Evolutionary conservation across 2,888 invertebrate genomes (phyloP).

Genomic region (Altica lythri): DNA sequence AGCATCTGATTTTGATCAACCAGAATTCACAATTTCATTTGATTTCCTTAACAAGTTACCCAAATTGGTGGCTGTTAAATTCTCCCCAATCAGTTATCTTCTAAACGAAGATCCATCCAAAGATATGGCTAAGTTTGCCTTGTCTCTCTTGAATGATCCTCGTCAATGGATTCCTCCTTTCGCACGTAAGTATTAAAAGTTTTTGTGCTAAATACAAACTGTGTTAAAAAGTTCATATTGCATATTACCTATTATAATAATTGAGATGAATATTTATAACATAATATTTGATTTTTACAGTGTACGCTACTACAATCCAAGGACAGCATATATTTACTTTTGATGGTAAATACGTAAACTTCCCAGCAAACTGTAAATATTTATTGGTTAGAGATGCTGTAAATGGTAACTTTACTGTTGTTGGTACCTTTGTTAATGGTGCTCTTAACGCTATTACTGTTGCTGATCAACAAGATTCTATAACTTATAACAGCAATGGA

Average conservation of each 20-base stretch:
- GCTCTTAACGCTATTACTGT: conserved; percentile 69
- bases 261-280: not conserved
- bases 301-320: conserved; percentile 74
- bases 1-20: conserved; percentile 21
- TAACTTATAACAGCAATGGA: conserved; percentile 60
- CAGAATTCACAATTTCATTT: conserved; percentile 24
- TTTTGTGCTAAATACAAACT: not conserved
- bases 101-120: conserved; percentile 60
- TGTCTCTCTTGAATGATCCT: conserved; percentile 60
- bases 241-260: too few relatives aligned
- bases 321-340: conserved; percentile 88
- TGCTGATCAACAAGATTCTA: conserved; percentile 69
- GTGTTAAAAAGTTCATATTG: too few relatives aligned
- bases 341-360: conserved; percentile 79
- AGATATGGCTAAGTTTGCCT: conserved; percentile 60
- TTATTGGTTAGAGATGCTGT: conserved; percentile 81
- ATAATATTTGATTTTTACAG: conserved; percentile 53
- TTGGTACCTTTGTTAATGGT: conserved; percentile 73
- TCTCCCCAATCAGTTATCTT: conserved; percentile 67
- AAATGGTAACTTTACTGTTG: conserved; percentile 84
- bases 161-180: conserved; percentile 68
- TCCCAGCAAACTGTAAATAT: conserved; percentile 84
- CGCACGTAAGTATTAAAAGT: conserved; percentile 60
- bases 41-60: conserved; percentile 60
- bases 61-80: conserved; percentile 61